phyloP scores from a whole-genome alignment of 2,888 invertebrate genomes.

The Erannis defoliaria region DNA sequence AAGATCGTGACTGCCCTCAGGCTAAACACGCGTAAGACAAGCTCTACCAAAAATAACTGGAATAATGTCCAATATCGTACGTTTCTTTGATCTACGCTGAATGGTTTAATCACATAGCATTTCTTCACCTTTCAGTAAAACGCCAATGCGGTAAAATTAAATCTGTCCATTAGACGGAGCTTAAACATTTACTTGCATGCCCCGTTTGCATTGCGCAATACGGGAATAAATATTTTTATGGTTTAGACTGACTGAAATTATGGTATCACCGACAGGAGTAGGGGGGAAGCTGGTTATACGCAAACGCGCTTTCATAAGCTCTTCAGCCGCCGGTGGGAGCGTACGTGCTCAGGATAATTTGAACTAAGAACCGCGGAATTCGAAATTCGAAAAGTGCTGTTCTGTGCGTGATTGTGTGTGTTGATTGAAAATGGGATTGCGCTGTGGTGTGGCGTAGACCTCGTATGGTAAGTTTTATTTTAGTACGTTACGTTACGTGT shows the following conservation, averaged over 20 bases:
- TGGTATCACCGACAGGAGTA: conserved; percentile 56
- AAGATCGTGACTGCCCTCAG: neutral
- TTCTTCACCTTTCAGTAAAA: neutral
- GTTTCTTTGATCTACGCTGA: neutral
- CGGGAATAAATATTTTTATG: conserved; percentile 78
- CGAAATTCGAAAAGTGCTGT: conserved; percentile 35
- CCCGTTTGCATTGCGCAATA: conserved; percentile 75
- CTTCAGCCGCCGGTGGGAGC: conserved; percentile 57
- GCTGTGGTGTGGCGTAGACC: conserved; percentile 33
- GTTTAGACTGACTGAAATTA: conserved; percentile 65
- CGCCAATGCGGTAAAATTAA: neutral
- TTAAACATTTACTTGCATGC: conserved; percentile 47
- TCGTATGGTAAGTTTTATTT: conserved; percentile 41
- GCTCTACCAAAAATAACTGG: neutral
- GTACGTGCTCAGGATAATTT: conserved; percentile 49
- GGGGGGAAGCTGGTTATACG: conserved; percentile 51
- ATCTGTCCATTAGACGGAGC: conserved; percentile 10
- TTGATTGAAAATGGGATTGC: conserved; percentile 44
- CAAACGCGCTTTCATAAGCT: conserved; percentile 66
- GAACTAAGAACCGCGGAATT: conserved; percentile 35
- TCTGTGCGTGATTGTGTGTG: conserved; percentile 36
- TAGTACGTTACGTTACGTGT: conserved; percentile 1
- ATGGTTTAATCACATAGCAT: neutral
- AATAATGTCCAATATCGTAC: neutral
- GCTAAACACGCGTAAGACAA: neutral